These are phyloP conservation scores for Amazona guildingii DNA, from an alignment of 2,113 vertebrate genomes.

Conservation along the genomic window DNA sequence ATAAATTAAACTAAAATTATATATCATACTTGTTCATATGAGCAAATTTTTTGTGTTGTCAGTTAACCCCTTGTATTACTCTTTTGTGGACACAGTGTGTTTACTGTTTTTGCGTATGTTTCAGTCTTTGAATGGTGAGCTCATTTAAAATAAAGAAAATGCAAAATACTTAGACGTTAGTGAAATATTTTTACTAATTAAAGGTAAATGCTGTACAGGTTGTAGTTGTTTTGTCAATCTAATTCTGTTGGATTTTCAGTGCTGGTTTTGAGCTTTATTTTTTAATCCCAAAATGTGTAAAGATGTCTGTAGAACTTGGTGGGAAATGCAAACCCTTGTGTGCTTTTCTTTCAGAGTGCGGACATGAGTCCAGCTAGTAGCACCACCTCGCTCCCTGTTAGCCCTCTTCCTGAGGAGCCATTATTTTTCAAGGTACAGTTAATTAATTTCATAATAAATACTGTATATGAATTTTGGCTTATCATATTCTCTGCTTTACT, in stretches of 20 bases:
- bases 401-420: constrained; percentile 90
- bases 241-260: neutral
- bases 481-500: neutral
- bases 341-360: constrained; percentile 80
- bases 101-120: neutral
- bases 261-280: neutral
- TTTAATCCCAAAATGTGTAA: neutral
- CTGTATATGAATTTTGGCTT: neutral
- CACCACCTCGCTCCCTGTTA: constrained; percentile 91
- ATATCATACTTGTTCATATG: neutral
- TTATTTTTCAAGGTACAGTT: constrained; percentile 89
- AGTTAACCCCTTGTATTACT: neutral
- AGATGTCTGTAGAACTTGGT: neutral
- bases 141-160: neutral
- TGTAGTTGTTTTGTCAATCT: neutral
- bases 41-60: neutral
- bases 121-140: neutral
- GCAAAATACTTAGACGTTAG: neutral
- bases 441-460: neutral
- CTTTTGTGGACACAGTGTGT: neutral
- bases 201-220: neutral
- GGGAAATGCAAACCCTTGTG: neutral
- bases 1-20: neutral
- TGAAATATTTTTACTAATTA: neutral
- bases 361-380: constrained; percentile 95